phyloP scores from a whole-genome alignment of 2,797 vertebrate species.

The Premnoplex brunnescens region DNA sequence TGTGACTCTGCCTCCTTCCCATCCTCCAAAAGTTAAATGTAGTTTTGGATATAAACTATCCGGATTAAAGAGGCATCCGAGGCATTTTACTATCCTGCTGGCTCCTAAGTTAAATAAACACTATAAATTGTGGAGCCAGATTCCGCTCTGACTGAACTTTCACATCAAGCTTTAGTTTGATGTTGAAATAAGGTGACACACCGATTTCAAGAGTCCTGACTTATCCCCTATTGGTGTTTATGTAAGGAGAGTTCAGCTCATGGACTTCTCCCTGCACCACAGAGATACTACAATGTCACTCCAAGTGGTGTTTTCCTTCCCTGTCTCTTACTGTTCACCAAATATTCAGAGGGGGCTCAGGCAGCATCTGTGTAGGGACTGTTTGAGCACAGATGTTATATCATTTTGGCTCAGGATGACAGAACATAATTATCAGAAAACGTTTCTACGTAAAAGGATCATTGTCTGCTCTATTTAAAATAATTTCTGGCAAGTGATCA shows the following conservation, averaged over 20 bases:
- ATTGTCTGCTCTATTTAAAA: neutral
- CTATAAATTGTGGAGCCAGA: neutral
- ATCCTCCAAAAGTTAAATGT: neutral
- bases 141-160: constrained; percentile 43
- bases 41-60: neutral
- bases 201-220: constrained; percentile 6
- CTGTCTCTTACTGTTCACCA: neutral
- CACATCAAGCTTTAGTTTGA: constrained; percentile 5
- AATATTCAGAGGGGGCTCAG: neutral
- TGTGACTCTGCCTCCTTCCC: neutral
- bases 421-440: neutral
- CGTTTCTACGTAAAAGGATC: neutral
- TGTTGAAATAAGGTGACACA: constrained; percentile 57
- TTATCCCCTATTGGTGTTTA: constrained; percentile 46
- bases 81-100: constrained; percentile 26
- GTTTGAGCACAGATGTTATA: neutral
- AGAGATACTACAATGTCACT: neutral
- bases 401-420: neutral
- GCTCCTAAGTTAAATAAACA: constrained; percentile 41
- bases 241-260: neutral
- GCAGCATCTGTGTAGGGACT: neutral
- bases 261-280: neutral
- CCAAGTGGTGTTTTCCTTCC: neutral
- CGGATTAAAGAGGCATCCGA: constrained; percentile 20
- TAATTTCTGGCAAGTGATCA: neutral